Evolutionary conservation across 1,140 invertebrate genomes (phyloP), one percentile per base, ranked within the genome.

Genomic region (Danaus melanippus): DNA sequence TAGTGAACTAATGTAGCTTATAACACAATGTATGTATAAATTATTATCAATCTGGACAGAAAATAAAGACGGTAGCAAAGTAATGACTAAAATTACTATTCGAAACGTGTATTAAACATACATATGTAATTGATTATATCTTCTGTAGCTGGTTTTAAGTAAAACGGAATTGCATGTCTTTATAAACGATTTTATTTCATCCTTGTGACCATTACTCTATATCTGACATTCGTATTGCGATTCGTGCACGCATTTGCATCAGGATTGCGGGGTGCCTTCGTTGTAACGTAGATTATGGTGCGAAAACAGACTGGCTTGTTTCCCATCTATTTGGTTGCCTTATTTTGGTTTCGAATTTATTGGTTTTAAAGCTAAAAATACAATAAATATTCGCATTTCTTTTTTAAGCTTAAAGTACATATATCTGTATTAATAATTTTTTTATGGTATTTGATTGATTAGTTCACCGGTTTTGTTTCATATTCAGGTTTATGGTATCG

Each of bases 221-320:
- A 67, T 77, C 66, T 65, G 72, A 72, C 65, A 70, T 74, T 74
- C 64, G 63, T 67, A 56, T 67, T 57, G 76, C 73, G 79, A 83
- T 80, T 80, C 79, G 70, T 71, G 67, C 62, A 67, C 67, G 67
- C 71, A 75, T 76, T 79, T 78, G 71, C 74, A 76, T 76, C 64
- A 64, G 66, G 71, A 74, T 70, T 64, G 66, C 63, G 52, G 64
- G 66, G 63, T 60, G 66, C 55, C 60, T 62, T 67, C 66, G 69
- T 56, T 70, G 67, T 79, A 74, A 79, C 67, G 79, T 65, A 77
- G 71, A 70, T 48, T 48, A 50, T 59, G 60, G 62, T 64, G 62
- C 62, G 67, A 69, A 64, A 66, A 60, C 63, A 52, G 65, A 66
- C 56, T 32, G 21, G 21, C 46, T 42, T 17, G 49, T 55, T 56